These are phyloP conservation scores for Tragulus kanchil DNA, from an alignment of 2,113 vertebrate genomes.

Conservation along the genomic window DNA sequence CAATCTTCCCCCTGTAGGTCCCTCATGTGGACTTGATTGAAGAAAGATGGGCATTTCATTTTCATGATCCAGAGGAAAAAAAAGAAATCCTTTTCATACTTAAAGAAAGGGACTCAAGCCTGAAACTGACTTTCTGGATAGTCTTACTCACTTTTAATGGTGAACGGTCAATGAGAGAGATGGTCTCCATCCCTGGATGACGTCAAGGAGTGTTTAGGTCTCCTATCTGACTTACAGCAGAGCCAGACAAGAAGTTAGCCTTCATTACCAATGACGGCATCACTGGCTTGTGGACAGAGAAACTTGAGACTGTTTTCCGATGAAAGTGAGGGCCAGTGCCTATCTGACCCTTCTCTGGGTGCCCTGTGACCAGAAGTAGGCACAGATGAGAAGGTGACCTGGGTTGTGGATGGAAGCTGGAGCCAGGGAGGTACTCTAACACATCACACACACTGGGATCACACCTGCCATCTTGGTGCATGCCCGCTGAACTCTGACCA, in stretches of 20 bases:
- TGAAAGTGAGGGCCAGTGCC: neutral
- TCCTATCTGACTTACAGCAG: neutral
- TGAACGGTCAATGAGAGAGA: neutral
- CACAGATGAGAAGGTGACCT: neutral
- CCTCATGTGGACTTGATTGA: neutral
- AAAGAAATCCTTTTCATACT: neutral
- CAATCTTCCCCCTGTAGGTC: neutral
- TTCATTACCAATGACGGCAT: neutral
- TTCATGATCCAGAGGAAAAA: neutral
- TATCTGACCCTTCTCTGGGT: neutral
- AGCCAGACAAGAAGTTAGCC: neutral
- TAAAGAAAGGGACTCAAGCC: neutral
- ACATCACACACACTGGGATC: neutral
- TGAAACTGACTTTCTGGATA: neutral
- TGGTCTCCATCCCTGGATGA: neutral
- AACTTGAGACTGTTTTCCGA: neutral
- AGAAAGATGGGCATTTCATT: neutral
- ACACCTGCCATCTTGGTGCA: neutral
- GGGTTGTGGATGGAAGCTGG: neutral
- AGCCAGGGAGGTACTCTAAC: neutral
- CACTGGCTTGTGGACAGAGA: neutral
- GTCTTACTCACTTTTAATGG: neutral
- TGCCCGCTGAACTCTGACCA: neutral
- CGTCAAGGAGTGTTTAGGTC: neutral
- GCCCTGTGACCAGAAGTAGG: neutral